phyloP scores from a whole-genome alignment of 2,888 invertebrate species.

The Holacanthella duospinosa region DNA sequence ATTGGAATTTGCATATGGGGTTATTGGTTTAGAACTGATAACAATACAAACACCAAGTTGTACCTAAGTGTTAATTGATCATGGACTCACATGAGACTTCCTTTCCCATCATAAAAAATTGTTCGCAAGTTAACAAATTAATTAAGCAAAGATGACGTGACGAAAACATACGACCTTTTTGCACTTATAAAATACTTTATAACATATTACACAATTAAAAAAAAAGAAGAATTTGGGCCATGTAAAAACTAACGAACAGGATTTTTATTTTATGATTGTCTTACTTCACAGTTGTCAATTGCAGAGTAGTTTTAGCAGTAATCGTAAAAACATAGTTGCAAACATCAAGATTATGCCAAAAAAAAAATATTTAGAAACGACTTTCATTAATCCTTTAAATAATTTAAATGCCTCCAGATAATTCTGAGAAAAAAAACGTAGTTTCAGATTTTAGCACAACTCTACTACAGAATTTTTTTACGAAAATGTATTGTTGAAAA shows the following conservation, averaged over 20 bases:
- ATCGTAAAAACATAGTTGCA: not conserved
- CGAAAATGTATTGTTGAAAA: no score
- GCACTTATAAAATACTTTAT: not conserved
- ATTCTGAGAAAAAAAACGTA: no score
- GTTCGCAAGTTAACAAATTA: not conserved
- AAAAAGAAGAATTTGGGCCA: not conserved
- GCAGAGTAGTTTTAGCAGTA: no score
- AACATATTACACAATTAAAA: not conserved
- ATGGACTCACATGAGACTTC: not conserved
- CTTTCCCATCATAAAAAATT: not conserved
- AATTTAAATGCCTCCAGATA: no score
- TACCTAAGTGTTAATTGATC: not conserved
- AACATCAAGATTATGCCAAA: no score
- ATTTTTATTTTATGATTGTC: not conserved
- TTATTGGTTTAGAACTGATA: not conserved
- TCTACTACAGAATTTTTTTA: no score
- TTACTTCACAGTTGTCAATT: not conserved
- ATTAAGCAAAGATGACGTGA: not conserved
- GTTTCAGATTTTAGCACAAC: no score
- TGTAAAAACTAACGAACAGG: not conserved
- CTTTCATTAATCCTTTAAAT: no score
- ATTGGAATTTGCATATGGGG: conserved; percentile 1
- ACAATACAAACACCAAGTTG: no score
- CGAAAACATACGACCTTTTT: no score
- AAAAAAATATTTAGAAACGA: no score